phyloP scores from a whole-genome alignment of 2,113 vertebrate genomes.

The Monarcha castaneiventris region DNA sequence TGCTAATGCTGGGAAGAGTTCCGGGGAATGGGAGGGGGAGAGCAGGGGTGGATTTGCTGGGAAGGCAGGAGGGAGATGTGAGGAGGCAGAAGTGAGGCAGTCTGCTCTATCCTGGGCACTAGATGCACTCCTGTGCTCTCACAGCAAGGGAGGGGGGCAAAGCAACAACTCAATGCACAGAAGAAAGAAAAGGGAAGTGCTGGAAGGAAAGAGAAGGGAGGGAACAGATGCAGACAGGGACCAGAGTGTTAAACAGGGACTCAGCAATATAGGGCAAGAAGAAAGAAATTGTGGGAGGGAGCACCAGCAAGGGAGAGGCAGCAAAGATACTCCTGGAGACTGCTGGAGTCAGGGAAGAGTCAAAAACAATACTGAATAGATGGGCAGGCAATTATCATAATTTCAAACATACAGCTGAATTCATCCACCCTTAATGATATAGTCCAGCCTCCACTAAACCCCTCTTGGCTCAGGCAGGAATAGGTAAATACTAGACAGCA shows the following conservation, averaged over 20 bases:
- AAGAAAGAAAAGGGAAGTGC: neutral
- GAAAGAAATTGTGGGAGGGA: neutral
- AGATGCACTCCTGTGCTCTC: fast-evolving
- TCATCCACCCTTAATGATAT: neutral
- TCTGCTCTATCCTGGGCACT: neutral
- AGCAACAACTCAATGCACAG: neutral
- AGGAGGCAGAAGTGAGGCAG: neutral
- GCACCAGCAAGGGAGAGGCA: neutral
- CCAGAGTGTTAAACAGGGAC: neutral
- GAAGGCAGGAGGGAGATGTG: neutral
- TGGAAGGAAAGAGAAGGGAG: neutral
- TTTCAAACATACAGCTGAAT: neutral
- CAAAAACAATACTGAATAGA: neutral
- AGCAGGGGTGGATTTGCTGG: neutral
- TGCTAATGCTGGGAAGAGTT: neutral
- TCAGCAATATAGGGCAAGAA: neutral
- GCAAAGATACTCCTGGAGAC: neutral
- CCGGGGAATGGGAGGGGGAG: fast-evolving
- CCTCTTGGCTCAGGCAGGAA: neutral
- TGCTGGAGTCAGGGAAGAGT: neutral
- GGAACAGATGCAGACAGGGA: neutral
- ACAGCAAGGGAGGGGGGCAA: neutral
- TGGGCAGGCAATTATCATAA: neutral
- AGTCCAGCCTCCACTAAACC: neutral
- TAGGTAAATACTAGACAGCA: neutral